phyloP scores from a whole-genome alignment of 2,888 invertebrate genomes.

The Siphlonurus alternatus region DNA sequence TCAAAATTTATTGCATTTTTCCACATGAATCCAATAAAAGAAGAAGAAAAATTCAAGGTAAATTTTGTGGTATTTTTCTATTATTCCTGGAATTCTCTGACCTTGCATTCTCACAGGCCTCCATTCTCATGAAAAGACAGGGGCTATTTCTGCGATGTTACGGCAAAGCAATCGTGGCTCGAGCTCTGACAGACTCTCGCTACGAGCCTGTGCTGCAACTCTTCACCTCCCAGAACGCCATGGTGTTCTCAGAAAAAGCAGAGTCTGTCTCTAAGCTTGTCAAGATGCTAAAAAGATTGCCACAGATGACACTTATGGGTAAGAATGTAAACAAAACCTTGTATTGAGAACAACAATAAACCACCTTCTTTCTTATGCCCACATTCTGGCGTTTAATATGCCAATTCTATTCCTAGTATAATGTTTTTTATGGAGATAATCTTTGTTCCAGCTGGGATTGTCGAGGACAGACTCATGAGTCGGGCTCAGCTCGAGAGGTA shows the following conservation, averaged over 20 bases:
- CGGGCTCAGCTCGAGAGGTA: conserved; percentile 49
- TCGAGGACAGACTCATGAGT: conserved; percentile 48
- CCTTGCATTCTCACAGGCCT: not conserved
- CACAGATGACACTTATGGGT: conserved; percentile 54
- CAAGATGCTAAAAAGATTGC: conserved; percentile 49
- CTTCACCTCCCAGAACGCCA: conserved; percentile 42
- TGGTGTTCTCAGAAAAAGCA: conserved; percentile 45
- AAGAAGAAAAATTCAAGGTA: conserved; percentile 45
- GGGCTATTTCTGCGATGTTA: conserved; percentile 40
- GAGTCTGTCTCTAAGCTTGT: conserved; percentile 42
- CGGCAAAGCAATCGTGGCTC: conserved; percentile 41
- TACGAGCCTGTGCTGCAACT: conserved; percentile 49
- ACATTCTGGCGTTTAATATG: too few species aligned
- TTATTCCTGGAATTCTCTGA: not conserved
- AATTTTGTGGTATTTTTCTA: conserved; percentile 17
- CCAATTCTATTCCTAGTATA: too few species aligned
- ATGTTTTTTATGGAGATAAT: too few species aligned
- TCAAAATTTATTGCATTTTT: conserved; percentile 55
- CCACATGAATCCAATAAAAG: conserved; percentile 52
- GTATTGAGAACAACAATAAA: too few species aligned
- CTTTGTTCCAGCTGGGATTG: conserved; percentile 46
- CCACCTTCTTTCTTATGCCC: too few species aligned
- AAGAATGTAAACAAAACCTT: too few species aligned
- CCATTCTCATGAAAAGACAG: not conserved
- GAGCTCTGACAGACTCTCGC: conserved; percentile 47